Evolutionary conservation across 2,113 vertebrate genomes (phyloP).

Genomic region (Tyto alba): DNA sequence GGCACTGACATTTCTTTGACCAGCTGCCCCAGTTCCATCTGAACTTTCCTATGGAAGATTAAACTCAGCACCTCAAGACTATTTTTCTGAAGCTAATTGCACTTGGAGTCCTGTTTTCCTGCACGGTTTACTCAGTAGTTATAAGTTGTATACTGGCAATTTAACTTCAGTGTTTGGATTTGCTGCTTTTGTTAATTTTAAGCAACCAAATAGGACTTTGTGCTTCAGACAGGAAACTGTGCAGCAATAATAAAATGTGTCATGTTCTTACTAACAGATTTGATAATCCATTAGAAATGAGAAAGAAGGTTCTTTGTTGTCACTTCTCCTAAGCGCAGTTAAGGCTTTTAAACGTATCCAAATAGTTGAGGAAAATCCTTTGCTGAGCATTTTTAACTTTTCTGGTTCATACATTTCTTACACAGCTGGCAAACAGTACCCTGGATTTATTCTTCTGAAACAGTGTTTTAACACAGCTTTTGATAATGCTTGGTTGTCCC

Average conservation of each 20-base stretch:
- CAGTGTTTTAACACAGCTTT: not conserved
- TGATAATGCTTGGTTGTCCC: not conserved
- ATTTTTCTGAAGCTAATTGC: not conserved
- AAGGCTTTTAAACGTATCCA: slow-evolving; percentile 11
- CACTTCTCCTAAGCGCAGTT: not conserved
- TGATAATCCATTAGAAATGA: not conserved
- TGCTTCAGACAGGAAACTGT: not conserved
- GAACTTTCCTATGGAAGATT: not conserved
- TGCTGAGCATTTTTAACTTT: not conserved
- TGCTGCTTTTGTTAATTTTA: not conserved
- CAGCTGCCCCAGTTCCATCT: not conserved
- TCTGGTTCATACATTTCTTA: not conserved
- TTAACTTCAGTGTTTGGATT: not conserved
- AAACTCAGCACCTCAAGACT: not conserved
- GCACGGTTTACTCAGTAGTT: not conserved
- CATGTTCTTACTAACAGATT: not conserved
- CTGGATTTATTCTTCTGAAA: not conserved
- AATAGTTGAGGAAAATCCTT: not conserved
- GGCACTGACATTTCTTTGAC: not conserved
- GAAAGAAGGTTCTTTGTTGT: not conserved
- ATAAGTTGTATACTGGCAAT: not conserved
- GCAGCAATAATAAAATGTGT: not conserved
- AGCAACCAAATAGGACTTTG: not conserved
- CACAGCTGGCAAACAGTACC: not conserved
- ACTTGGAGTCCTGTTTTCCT: not conserved